Conservation (phyloP, 2,888 invertebrate species). For the Hirtodrosophila trivittata region DNA sequence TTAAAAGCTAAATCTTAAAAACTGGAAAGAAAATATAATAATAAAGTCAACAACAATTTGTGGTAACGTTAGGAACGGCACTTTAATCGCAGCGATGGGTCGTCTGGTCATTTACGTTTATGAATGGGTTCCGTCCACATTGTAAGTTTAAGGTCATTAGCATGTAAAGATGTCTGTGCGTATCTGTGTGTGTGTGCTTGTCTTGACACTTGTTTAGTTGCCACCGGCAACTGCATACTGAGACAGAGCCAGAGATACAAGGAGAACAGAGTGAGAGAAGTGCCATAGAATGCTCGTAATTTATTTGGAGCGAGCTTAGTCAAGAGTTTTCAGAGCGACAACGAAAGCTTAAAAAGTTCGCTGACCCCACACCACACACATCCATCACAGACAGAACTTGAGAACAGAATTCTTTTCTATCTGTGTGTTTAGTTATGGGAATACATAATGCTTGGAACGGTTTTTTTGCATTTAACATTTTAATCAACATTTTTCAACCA, state of each 20-base stretch:
- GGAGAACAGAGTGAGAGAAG: background rate
- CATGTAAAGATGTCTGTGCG: conserved; percentile 20
- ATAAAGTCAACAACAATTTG: conserved; percentile 26
- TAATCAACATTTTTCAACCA: conserved; percentile 80
- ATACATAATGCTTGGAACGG: conserved; percentile 14
- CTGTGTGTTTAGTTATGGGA: background rate
- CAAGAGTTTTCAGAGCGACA: conserved; percentile 11
- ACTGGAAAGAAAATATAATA: background rate
- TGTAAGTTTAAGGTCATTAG: conserved; percentile 54
- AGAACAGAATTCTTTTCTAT: conserved; percentile 12
- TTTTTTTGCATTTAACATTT: conserved; percentile 67
- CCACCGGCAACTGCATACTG: conserved; percentile 30
- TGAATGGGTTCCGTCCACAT: conserved; percentile 44
- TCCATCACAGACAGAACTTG: background rate
- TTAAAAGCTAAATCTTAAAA: conserved; percentile 11
- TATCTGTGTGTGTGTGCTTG: conserved; percentile 2
- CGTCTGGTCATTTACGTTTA: conserved; percentile 43
- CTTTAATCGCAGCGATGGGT: conserved; percentile 58
- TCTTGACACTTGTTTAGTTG: conserved; percentile 1
- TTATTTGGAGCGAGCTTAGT: conserved; percentile 26
- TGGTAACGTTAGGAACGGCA: conserved; percentile 63
- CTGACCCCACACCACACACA: conserved; percentile 31
- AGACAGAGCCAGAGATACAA: background rate
- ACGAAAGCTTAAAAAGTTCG: conserved; percentile 39
- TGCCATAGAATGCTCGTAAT: background rate